Conservation (phyloP, 1,140 invertebrate genomes). For the Apis laboriosa region DNA sequence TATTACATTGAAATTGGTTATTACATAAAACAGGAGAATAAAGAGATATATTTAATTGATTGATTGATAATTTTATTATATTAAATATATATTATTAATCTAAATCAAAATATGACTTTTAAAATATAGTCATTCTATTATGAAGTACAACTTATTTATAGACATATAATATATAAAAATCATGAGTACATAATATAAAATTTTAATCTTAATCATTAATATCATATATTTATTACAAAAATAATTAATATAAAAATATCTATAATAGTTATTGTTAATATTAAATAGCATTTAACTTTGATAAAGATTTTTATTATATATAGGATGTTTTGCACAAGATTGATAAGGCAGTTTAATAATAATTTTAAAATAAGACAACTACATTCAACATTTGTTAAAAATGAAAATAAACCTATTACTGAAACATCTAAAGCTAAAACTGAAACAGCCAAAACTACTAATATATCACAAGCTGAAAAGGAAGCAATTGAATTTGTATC, state of each 20-base stretch:
- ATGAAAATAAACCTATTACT: background rate
- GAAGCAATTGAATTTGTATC: background rate
- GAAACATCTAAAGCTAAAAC: background rate
- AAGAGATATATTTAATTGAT: background rate
- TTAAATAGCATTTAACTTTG: background rate
- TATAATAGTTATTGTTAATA: background rate
- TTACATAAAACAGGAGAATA: background rate
- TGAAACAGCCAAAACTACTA: background rate
- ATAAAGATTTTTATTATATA: background rate
- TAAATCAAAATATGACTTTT: slow-evolving; percentile 16
- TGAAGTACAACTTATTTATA: slow-evolving; percentile 15
- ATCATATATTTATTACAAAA: too few species aligned
- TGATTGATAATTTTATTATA: too few species aligned
- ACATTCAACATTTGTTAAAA: slow-evolving; percentile 1
- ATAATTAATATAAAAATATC: too few species aligned
- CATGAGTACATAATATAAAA: background rate
- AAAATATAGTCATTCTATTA: background rate
- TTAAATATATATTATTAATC: background rate
- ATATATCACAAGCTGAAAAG: background rate
- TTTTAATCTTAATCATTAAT: background rate
- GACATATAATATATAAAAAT: slow-evolving; percentile 4
- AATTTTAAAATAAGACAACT: slow-evolving; percentile 11
- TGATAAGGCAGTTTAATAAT: slow-evolving; percentile 11
- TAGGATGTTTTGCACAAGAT: slow-evolving; percentile 12
- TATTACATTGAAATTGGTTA: too few species aligned